Evolutionary conservation across 2,888 invertebrate species (phyloP).

Genomic region (Ferrisia virgata): DNA sequence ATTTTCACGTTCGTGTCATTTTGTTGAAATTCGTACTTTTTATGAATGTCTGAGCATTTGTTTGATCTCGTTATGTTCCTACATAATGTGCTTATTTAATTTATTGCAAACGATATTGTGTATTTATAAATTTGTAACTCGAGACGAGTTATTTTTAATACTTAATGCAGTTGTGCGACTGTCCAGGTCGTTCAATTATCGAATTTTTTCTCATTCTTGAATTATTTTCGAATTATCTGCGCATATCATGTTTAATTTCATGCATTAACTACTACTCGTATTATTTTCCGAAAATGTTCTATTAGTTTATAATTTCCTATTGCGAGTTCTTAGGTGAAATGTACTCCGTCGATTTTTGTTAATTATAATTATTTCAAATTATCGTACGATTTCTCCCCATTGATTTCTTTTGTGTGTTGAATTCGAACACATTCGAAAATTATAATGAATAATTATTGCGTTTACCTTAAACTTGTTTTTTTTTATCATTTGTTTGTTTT

Average conservation of each 20-base stretch:
- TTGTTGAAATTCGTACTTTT: constrained; percentile 1
- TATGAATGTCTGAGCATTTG: neutral
- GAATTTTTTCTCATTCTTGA: neutral
- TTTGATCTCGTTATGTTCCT: constrained; percentile 31
- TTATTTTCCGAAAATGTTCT: neutral
- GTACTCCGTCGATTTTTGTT: neutral
- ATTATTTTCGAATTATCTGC: neutral
- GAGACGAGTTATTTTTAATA: neutral
- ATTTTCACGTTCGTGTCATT: neutral
- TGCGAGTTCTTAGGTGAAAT: neutral
- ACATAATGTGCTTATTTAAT: constrained; percentile 33
- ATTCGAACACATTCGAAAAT: neutral
- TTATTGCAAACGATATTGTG: neutral
- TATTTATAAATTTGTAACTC: neutral
- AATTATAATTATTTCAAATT: neutral
- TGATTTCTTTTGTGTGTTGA: neutral
- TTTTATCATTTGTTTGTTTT: neutral
- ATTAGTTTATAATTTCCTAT: neutral
- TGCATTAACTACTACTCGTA: neutral
- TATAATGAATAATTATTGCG: neutral
- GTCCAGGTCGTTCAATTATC: neutral
- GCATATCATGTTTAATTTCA: constrained; percentile 12
- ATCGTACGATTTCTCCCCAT: neutral
- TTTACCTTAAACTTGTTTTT: neutral
- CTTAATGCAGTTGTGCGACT: neutral